phyloP scores from a whole-genome alignment of 2,797 vertebrate genomes.

The Hydrolagus colliei region DNA sequence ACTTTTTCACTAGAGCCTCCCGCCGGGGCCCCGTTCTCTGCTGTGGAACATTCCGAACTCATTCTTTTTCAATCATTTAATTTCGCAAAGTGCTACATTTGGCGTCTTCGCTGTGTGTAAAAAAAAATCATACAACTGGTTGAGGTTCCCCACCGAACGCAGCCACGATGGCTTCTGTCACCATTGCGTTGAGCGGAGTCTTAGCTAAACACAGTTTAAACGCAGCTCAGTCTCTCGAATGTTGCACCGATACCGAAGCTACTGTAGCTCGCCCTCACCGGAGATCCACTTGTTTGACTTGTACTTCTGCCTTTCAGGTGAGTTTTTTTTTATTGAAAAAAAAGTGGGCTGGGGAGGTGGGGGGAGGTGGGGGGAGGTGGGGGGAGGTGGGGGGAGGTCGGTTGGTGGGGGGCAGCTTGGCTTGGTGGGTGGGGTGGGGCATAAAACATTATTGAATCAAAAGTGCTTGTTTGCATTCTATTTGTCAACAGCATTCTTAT shows the following conservation, averaged over 20 bases:
- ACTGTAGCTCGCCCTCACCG: not conserved
- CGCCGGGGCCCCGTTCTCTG: too few relatives aligned
- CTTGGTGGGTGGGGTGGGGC: too few relatives aligned
- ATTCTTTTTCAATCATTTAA: not conserved
- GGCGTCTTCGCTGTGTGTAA: slow-evolving; percentile 11
- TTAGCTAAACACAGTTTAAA: not conserved
- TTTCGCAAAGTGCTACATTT: not conserved
- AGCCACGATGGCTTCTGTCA: not conserved
- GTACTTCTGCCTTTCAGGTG: too few relatives aligned
- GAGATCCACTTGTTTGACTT: not conserved
- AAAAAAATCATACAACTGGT: not conserved
- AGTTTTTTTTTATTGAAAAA: too few relatives aligned
- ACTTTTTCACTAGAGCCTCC: too few relatives aligned
- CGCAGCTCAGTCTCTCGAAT: not conserved
- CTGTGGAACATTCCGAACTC: not conserved
- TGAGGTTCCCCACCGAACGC: not conserved
- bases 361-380: too few relatives aligned
- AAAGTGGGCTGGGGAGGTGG: too few relatives aligned
- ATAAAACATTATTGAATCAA: too few relatives aligned
- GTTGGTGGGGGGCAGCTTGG: not conserved
- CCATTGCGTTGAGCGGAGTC: too few relatives aligned
- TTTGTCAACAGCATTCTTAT: too few relatives aligned
- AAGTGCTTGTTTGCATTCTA: too few relatives aligned
- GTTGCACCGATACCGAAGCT: not conserved
- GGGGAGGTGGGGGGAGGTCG: too few relatives aligned